phyloP scores from a whole-genome alignment of 1,140 invertebrate genomes.

The Hylaeus anthracinus region DNA sequence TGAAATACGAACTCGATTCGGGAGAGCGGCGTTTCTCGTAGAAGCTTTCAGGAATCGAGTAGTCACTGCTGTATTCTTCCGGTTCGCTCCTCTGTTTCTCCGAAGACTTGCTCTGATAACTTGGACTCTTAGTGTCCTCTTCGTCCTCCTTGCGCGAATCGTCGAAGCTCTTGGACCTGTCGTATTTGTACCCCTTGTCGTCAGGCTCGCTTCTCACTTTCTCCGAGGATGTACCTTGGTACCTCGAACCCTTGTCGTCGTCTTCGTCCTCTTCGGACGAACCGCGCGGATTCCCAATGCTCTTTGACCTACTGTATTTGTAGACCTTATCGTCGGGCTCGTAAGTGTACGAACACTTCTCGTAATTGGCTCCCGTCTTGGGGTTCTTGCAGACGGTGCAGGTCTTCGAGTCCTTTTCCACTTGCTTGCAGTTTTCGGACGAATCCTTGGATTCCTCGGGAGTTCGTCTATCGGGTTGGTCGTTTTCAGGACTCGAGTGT shows the following conservation, averaged over 20 bases:
- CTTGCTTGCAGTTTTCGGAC: constrained; percentile 80
- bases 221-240: not conserved
- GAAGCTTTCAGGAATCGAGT: constrained; percentile 16
- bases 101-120: not conserved
- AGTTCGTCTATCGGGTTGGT: not conserved
- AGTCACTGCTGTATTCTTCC: constrained; percentile 35
- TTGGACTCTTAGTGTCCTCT: not conserved
- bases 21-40: not conserved
- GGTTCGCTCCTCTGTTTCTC: not conserved
- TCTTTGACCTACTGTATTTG: constrained; percentile 81
- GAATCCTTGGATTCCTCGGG: constrained; percentile 11
- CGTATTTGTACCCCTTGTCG: constrained; percentile 86
- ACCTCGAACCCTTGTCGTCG: not conserved
- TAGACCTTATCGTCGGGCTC: constrained; percentile 87
- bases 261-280: not conserved
- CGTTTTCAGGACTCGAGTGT: not conserved
- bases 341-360: constrained; percentile 86
- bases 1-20: constrained; percentile 1
- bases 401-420: constrained; percentile 83
- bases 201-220: constrained; percentile 76
- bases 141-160: constrained; percentile 1
- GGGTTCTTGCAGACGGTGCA: constrained; percentile 86
- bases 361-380: constrained; percentile 86
- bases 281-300: constrained; percentile 65
- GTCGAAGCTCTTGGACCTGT: constrained; percentile 75